These are phyloP conservation scores for Thecophora atra DNA, from an alignment of 2,888 invertebrate species.

Conservation along the genomic window DNA sequence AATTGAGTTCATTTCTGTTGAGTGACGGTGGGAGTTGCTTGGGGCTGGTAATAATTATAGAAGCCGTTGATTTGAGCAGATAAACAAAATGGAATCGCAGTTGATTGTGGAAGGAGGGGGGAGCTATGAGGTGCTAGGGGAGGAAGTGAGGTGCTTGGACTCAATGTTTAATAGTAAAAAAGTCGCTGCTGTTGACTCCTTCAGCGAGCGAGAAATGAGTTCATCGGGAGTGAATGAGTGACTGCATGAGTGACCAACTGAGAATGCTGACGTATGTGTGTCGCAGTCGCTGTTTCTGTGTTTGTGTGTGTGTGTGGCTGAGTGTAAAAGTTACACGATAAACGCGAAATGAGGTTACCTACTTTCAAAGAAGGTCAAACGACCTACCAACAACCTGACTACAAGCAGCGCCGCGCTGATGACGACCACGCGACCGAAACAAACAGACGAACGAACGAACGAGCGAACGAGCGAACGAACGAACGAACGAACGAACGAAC, in stretches of 20 bases:
- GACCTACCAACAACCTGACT: slow-evolving; percentile 18
- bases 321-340: slow-evolving; percentile 54
- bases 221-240: neutral
- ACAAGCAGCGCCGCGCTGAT: neutral
- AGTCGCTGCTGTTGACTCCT: slow-evolving; percentile 42
- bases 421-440: neutral
- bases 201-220: slow-evolving; percentile 18
- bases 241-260: too few species aligned
- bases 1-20: too few species aligned
- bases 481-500: neutral
- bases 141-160: neutral
- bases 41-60: too few species aligned
- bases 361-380: slow-evolving; percentile 64
- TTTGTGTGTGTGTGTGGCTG: neutral
- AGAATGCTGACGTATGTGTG: neutral
- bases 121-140: neutral
- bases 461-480: neutral
- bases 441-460: neutral
- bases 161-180: too few species aligned
- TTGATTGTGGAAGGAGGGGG: neutral
- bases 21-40: too few species aligned
- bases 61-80: too few species aligned
- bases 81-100: neutral
- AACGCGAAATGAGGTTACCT: slow-evolving; percentile 65
- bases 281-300: neutral